A percentile compares a stretch with the other conserved stretches of the same genome.
Evolutionary conservation across 2,888 invertebrate genomes (phyloP).

Genomic region (Dicyrtoma fusca): DNA sequence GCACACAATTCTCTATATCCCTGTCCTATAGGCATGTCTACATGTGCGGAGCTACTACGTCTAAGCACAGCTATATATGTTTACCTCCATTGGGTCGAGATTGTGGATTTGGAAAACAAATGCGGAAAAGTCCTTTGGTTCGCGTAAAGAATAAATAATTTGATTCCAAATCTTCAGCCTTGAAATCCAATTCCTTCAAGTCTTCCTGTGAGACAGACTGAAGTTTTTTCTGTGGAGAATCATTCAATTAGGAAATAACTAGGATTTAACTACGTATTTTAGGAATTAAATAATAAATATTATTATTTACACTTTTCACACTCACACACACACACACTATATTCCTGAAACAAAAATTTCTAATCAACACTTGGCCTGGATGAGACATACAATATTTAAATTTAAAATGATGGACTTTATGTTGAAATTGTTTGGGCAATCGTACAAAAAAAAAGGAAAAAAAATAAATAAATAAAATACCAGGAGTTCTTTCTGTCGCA

Average conservation of each 20-base stretch:
- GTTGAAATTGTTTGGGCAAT: not conserved
- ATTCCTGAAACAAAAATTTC: not conserved
- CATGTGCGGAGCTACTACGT: not conserved
- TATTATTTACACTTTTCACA: not conserved
- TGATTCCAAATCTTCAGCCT: constrained; percentile 75
- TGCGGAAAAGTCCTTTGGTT: constrained; percentile 89
- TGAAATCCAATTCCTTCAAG: constrained; percentile 65
- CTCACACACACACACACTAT: not conserved
- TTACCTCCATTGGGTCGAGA: constrained; percentile 48
- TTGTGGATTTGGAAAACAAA: constrained; percentile 74
- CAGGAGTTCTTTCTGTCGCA: constrained; percentile 73
- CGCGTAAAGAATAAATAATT: constrained; percentile 90
- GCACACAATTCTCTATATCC: not conserved
- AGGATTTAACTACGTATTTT: no score
- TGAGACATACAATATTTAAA: not conserved
- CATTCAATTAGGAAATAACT: no score
- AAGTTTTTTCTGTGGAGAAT: constrained; percentile 71
- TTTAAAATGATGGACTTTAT: no score
- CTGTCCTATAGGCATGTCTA: not conserved
- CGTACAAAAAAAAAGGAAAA: not conserved
- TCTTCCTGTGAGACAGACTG: constrained; percentile 64
- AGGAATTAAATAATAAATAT: not conserved
- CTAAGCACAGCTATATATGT: constrained; percentile 1
- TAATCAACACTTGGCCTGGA: not conserved
- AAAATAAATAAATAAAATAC: constrained; percentile 61